Percentiles rank a stretch among this genome's conserved stretches.
Evolutionary conservation across 30 jellyfish, hydroid and myxozoan genomes (phyloP).

Genomic region (Mastigias papua): DNA sequence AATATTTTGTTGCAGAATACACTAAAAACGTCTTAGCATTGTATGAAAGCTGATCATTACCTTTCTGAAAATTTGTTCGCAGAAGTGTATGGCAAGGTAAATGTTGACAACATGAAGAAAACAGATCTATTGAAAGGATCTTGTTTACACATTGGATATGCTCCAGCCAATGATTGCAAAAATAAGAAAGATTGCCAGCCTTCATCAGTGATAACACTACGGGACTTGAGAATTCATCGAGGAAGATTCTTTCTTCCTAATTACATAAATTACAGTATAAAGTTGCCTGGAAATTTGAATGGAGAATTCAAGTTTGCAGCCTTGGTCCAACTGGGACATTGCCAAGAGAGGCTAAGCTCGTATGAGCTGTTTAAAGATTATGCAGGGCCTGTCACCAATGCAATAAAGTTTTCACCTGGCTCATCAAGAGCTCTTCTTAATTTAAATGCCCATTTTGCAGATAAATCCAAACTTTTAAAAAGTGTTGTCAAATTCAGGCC

Average conservation of each 20-base stretch:
- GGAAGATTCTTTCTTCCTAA: background rate
- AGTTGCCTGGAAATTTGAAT: background rate
- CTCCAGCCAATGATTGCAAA: background rate
- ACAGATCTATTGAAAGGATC: conserved; percentile 30
- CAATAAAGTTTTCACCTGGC: background rate
- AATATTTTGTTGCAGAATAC: no score
- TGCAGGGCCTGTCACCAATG: no score
- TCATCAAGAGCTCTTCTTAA: background rate
- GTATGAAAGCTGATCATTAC: background rate
- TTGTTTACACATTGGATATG: conserved; percentile 31
- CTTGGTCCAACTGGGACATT: conserved; percentile 25
- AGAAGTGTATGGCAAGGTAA: background rate
- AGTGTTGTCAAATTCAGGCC: conserved; percentile 43
- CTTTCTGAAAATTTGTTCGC: background rate
- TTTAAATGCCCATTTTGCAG: conserved; percentile 19
- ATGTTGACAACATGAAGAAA: background rate
- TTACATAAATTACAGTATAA: background rate
- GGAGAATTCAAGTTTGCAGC: conserved; percentile 12
- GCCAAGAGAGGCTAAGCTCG: background rate
- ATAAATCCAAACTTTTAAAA: conserved; percentile 5
- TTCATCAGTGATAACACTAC: conserved; percentile 16
- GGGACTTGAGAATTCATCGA: background rate
- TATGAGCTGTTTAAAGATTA: no score
- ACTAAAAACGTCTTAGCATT: background rate
- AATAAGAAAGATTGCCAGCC: background rate